A percentile compares a stretch with the other conserved stretches of the same genome.
These are phyloP conservation scores for Metellina segmentata DNA, from an alignment of 2,888 invertebrate species.

Conservation along the genomic window DNA sequence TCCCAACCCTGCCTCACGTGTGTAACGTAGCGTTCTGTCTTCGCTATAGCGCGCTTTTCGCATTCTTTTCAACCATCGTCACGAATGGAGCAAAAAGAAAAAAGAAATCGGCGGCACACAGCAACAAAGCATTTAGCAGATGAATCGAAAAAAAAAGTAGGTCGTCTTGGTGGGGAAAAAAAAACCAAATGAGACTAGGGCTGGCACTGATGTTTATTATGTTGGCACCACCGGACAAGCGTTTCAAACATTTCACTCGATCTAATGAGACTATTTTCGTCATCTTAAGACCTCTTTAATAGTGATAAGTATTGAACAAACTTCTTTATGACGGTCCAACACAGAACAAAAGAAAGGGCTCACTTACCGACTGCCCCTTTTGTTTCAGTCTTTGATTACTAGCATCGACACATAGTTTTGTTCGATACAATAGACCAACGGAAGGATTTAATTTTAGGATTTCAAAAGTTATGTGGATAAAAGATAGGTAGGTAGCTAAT, in stretches of 20 bases:
- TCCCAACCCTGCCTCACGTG: not conserved
- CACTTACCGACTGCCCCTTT: not conserved
- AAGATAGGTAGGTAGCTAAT: too few species aligned
- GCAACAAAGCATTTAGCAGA: conserved; percentile 61
- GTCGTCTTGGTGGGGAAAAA: conserved; percentile 16
- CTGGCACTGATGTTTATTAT: conserved; percentile 59
- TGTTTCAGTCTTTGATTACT: not conserved
- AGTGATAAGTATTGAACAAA: conserved; percentile 20
- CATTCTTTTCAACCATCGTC: conserved; percentile 29
- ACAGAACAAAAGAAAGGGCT: not conserved
- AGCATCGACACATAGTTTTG: not conserved
- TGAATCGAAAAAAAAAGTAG: conserved; percentile 61
- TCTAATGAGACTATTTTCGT: conserved; percentile 66
- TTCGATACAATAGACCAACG: too few species aligned
- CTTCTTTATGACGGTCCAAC: not conserved
- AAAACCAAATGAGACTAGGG: conserved; percentile 53
- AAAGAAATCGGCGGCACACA: conserved; percentile 27
- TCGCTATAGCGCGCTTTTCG: conserved; percentile 15
- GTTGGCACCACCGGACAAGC: conserved; percentile 47
- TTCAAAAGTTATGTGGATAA: too few species aligned
- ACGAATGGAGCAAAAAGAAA: not conserved
- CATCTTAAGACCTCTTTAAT: conserved; percentile 19
- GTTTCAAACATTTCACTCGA: conserved; percentile 14
- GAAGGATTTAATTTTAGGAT: too few species aligned
- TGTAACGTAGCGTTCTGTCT: conserved; percentile 11